phyloP scores from a whole-genome alignment of 2,888 invertebrate species.

The Hemithea aestivaria region DNA sequence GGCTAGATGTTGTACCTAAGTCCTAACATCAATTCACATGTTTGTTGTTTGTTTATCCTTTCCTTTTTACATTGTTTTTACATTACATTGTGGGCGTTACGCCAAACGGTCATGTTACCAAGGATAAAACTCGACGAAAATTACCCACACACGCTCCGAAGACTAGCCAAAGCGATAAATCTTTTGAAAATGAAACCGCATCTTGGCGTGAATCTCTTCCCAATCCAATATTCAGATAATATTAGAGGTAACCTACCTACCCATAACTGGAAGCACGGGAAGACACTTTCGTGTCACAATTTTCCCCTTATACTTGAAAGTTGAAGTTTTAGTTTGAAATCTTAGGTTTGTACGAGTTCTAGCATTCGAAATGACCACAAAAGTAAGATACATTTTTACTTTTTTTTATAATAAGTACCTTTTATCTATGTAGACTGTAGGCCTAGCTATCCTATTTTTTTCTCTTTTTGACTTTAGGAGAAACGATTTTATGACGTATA shows the following conservation, averaged over 20 bases:
- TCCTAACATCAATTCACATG: neutral
- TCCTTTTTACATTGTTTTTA: neutral
- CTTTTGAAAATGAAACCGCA: slow-evolving; percentile 7
- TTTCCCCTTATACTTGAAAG: slow-evolving; percentile 2
- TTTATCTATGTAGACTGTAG: too few relatives aligned
- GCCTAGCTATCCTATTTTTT: too few relatives aligned
- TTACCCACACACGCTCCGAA: neutral
- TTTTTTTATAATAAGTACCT: too few relatives aligned
- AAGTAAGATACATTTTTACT: too few relatives aligned
- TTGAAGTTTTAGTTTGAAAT: neutral
- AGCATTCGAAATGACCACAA: too few relatives aligned
- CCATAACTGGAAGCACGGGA: too few relatives aligned
- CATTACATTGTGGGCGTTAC: neutral
- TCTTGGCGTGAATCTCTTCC: slow-evolving; percentile 1
- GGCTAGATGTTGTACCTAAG: too few relatives aligned
- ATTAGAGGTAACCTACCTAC: too few relatives aligned
- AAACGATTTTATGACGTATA: too few relatives aligned
- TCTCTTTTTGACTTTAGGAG: too few relatives aligned
- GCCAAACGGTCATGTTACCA: neutral
- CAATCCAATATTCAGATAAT: slow-evolving; percentile 7
- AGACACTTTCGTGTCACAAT: slow-evolving; percentile 1
- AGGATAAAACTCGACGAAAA: neutral
- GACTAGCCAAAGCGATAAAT: slow-evolving; percentile 6
- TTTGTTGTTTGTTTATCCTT: too few relatives aligned
- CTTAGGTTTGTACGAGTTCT: too few relatives aligned